phyloP scores from a whole-genome alignment of 2,113 vertebrate species.

The Callipepla squamata region DNA sequence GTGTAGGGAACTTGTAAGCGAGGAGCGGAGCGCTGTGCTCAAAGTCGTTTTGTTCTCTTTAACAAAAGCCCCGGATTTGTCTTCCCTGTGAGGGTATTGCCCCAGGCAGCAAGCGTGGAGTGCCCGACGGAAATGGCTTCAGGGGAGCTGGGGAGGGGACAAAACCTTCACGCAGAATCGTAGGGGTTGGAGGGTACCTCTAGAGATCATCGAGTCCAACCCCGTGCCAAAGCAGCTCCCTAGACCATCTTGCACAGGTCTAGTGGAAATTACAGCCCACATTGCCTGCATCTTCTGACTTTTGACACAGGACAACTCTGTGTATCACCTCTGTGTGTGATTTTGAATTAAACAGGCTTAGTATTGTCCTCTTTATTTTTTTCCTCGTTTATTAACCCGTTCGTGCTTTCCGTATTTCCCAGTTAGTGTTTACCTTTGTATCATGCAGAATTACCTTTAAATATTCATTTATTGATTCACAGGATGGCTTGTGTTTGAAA shows the following conservation, averaged over 20 bases:
- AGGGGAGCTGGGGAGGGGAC: not conserved
- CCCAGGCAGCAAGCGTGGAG: not conserved
- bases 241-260: too few relatives aligned
- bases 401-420: not conserved
- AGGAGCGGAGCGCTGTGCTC: not conserved
- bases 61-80: too few relatives aligned
- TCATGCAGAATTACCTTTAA: not conserved
- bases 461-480: too few relatives aligned
- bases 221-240: too few relatives aligned
- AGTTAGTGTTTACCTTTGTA: fast-evolving
- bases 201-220: too few relatives aligned
- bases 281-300: not conserved
- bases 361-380: not conserved
- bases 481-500: too few relatives aligned
- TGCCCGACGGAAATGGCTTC: not conserved
- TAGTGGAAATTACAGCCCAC: fast-evolving
- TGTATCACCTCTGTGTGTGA: not conserved
- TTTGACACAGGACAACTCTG: not conserved
- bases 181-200: too few relatives aligned
- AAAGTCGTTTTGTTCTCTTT: too few relatives aligned
- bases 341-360: not conserved
- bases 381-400: not conserved
- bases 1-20: not conserved
- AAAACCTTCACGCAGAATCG: not conserved
- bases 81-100: not conserved